These are phyloP conservation scores for Archilochus colubris DNA, from an alignment of 2,113 vertebrate genomes.

Conservation along the genomic window DNA sequence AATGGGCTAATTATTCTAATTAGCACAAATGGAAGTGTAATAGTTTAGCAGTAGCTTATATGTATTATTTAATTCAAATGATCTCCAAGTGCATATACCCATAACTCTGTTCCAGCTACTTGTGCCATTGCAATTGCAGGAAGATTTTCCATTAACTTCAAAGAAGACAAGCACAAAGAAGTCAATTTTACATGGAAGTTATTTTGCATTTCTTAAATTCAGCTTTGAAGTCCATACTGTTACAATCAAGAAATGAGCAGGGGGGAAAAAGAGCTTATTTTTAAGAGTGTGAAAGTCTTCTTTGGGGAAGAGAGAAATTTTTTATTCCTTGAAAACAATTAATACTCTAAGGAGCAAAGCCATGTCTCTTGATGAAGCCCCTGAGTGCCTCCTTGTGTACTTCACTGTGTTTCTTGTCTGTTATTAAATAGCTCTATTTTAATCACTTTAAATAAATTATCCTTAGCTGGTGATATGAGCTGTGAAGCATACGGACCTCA, in stretches of 20 bases:
- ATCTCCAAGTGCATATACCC: not conserved
- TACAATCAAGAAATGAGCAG: not conserved
- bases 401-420: slow-evolving; percentile 11
- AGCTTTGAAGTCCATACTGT: not conserved
- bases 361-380: not conserved
- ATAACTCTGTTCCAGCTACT: not conserved
- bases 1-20: not conserved
- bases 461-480: not conserved
- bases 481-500: not conserved
- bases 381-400: not conserved
- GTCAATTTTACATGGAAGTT: not conserved
- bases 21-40: not conserved
- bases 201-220: not conserved
- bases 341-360: slow-evolving; percentile 9
- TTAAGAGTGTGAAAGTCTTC: not conserved
- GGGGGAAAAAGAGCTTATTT: not conserved
- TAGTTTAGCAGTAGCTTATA: not conserved
- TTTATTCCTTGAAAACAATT: not conserved
- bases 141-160: not conserved
- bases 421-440: slow-evolving; percentile 15
- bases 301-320: not conserved
- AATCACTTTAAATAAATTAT: slow-evolving; percentile 7
- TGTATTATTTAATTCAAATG: not conserved
- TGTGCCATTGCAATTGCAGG: not conserved
- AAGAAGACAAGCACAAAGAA: not conserved